Percentiles rank a stretch among this genome's conserved stretches.
Evolutionary conservation across 1,140 invertebrate genomes (phyloP).

Genomic region (Zaprionus gabonicus): DNA sequence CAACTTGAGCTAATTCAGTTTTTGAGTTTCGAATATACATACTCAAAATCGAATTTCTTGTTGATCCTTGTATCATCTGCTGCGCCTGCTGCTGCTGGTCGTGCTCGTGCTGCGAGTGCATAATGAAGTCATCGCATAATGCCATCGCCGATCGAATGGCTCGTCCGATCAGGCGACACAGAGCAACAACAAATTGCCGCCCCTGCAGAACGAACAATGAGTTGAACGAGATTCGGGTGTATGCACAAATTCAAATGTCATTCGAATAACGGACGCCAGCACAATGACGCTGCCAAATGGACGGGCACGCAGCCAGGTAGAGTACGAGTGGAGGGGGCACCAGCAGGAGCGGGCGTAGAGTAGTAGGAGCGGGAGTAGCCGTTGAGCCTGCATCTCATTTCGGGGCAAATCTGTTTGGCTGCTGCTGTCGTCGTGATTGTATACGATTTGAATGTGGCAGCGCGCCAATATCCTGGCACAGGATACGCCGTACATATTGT

Average conservation of each 20-base stretch:
- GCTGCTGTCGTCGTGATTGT: slow-evolving; percentile 32
- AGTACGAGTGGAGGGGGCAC: slow-evolving; percentile 18
- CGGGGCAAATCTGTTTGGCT: slow-evolving; percentile 45
- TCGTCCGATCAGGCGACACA: not conserved
- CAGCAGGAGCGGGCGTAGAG: not conserved
- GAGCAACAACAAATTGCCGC: slow-evolving; percentile 45
- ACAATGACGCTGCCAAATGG: slow-evolving; percentile 64
- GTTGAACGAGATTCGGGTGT: slow-evolving; percentile 33
- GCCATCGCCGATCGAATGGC: slow-evolving; percentile 53
- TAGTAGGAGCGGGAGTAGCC: slow-evolving; percentile 17
- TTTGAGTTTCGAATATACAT: not conserved
- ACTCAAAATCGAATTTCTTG: not conserved
- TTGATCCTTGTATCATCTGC: slow-evolving; percentile 26
- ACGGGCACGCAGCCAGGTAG: slow-evolving; percentile 60
- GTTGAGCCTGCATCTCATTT: slow-evolving; percentile 77
- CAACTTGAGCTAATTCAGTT: slow-evolving; percentile 15
- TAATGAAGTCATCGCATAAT: slow-evolving; percentile 68
- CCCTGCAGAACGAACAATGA: slow-evolving; percentile 34
- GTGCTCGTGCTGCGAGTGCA: slow-evolving; percentile 14
- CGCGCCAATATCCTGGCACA: slow-evolving; percentile 75
- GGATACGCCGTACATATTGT: slow-evolving; percentile 72
- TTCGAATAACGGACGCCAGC: slow-evolving; percentile 71
- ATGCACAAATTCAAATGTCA: slow-evolving; percentile 74
- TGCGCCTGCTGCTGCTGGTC: slow-evolving; percentile 20
- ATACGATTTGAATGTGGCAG: slow-evolving; percentile 59